Base-by-base conservation (phyloP, 2,113 vertebrate species). In the Pogona vitticeps region DNA sequence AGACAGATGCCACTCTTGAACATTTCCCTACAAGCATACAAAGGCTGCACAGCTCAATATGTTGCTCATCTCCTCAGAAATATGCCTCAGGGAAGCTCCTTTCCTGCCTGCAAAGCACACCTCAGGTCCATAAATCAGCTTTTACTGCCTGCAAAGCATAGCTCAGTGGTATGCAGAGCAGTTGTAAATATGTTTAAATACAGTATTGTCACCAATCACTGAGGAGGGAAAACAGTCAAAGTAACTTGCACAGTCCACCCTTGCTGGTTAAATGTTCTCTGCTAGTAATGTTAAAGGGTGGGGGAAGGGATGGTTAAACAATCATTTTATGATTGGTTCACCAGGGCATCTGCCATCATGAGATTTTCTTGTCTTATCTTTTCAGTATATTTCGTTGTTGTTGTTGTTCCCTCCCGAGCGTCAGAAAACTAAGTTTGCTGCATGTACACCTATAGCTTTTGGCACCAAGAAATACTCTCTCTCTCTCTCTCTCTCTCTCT, bases 381-480 rank as follows among this genome's bases (percentile, higher is more conserved):
- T 14, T 38, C 36, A 42, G 81, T 70, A 31, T 82, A 90, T 40
- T 42, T 87, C 26, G 10, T 52, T 85, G 59, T 61, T 77, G 61
- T 67, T 14, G 12, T 23, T 63, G 28, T 33, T 77, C 15, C 70
- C 72, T 20, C 3, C 17, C 76, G 87, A 31, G 87, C 78, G 84
- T 89, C 61, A 73, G 86, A 91, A 94, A 10, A 93, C 77, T 90
- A 92, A 91, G 28, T 87, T 90, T 92, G 91, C 83, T 91, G 80
- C 86, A 87, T 81, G 75, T 68, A 46, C 81, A 63, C 76, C 90
- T 88, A 42, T 82, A 81, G 71, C 67, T 73, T 68, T 91, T 67
- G 76, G 76, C 42, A 90, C 6, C 33, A 70, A 92, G 76, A 89
- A 90, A 2, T 46, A 85, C n/a, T n/a, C n/a, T n/a, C n/a, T n/a